These are phyloP conservation scores for Psettodes erumei DNA, from an alignment of 2,113 vertebrate species.

Conservation along the genomic window DNA sequence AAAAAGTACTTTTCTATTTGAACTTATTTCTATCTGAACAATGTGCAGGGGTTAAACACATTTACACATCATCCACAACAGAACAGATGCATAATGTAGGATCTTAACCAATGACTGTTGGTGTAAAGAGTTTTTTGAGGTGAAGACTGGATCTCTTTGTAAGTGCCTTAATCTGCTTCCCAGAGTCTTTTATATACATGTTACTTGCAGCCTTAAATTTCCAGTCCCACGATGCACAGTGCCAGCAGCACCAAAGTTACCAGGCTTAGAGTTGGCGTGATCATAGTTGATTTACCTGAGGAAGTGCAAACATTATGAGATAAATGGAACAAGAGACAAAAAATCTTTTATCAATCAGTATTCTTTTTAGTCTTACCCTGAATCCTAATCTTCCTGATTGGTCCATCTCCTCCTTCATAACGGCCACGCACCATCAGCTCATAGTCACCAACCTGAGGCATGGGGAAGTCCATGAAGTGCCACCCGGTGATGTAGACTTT, in stretches of 20 bases:
- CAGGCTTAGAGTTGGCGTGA: constrained; percentile 76
- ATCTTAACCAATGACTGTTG: constrained; percentile 16
- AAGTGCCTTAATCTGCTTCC: constrained; percentile 15
- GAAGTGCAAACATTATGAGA: constrained; percentile 60
- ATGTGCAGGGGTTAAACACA: too few species aligned
- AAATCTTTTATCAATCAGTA: not conserved
- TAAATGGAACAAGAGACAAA: not conserved
- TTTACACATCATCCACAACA: too few species aligned
- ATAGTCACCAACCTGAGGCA: constrained; percentile 91
- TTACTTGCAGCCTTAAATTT: constrained; percentile 80
- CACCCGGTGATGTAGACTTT: constrained; percentile 93
- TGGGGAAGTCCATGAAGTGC: constrained; percentile 95
- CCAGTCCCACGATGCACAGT: constrained; percentile 85
- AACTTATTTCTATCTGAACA: too few species aligned
- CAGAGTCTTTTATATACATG: constrained; percentile 77
- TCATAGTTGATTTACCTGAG: constrained; percentile 77
- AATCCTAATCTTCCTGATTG: constrained; percentile 91
- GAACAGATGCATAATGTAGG: constrained; percentile 10
- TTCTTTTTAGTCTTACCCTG: constrained; percentile 73
- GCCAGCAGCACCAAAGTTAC: constrained; percentile 84
- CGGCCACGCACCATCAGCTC: constrained; percentile 94
- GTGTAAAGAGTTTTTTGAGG: constrained; percentile 17
- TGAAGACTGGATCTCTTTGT: constrained; percentile 18
- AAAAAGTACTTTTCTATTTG: too few species aligned
- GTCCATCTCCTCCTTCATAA: constrained; percentile 96